Evolutionary conservation across 2,797 vertebrate species (phyloP), one percentile per base, ranked within the genome.

Genomic region (Rhinoraja longicauda): DNA sequence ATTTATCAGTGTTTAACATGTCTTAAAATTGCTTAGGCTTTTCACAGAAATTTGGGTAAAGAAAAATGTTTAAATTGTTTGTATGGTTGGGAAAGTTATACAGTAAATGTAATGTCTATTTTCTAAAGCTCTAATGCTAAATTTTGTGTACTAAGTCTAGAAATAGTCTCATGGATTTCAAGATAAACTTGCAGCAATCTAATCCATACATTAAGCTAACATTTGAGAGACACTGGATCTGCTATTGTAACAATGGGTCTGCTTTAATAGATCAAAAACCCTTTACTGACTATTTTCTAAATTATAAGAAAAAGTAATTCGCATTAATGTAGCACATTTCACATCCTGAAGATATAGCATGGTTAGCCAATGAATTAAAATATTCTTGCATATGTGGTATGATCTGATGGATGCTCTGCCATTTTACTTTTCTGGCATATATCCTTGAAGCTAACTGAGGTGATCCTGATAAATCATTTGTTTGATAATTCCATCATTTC

Each of bases 211-310:
- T 91, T 91, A 73, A 36, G 72, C 70, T 45, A 91, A 91, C 90
- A 26, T 45, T 92, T 75, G 59, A 32, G 67, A 73, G 70, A 45
- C 70, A 92, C 32, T 92, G 90, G 90, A 92, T 92, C 62, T 70
- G 93, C 93, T 82, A n/a, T n/a, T n/a, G 72, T 93, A 90, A 93
- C 76, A n/a, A 93, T 93, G 53, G 32, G 62, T 77, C 70, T 72
- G 90, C 39, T 78, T 53, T 90, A 67, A 9, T 72, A 90, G 45
- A 39, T 90, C 67, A 6, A 72, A 90, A 64, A 39, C 45, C 4
- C 82, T 72, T 73, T 79, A 67, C n/a, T 21, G 24, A 19, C 36
- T 17, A 29, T 53, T 62, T 88, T 88, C 64, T 2, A 86, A 32
- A 17, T 88, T 64, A 29, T 86, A 86, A 59, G 12, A n/a, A 62